A percentile compares a stretch with the other conserved stretches of the same genome.
These are phyloP conservation scores for Colossoma macropomum DNA, from an alignment of 2,113 vertebrate genomes.

Conservation along the genomic window DNA sequence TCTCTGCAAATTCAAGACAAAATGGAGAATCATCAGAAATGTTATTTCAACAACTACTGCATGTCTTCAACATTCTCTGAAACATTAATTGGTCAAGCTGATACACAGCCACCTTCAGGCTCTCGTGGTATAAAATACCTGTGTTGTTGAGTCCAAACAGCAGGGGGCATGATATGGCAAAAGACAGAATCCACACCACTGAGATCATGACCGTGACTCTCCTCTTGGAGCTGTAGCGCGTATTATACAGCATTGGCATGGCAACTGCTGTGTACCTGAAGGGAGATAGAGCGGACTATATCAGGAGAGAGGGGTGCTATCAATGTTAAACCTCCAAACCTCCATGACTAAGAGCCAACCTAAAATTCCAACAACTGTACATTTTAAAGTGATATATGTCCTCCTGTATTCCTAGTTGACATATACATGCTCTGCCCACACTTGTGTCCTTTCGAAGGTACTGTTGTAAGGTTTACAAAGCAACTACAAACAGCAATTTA, in stretches of 20 bases:
- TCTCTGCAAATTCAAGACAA: slow-evolving; percentile 70
- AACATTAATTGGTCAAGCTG: neutral
- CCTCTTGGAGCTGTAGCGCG: slow-evolving; percentile 95
- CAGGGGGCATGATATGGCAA: slow-evolving; percentile 95
- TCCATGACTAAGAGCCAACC: too few species aligned
- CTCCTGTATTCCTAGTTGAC: too few species aligned
- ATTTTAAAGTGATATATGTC: too few species aligned
- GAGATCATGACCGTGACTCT: slow-evolving; percentile 96
- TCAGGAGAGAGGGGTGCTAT: neutral
- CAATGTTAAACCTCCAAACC: neutral
- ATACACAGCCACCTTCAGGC: neutral
- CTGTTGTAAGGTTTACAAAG: too few species aligned
- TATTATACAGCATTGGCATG: slow-evolving; percentile 99
- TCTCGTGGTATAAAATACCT: slow-evolving; percentile 74
- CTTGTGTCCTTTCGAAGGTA: too few species aligned
- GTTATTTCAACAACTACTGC: neutral
- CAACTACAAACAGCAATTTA: too few species aligned
- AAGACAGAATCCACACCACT: slow-evolving; percentile 96
- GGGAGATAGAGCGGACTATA: neutral
- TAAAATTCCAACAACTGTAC: too few species aligned
- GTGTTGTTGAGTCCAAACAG: slow-evolving; percentile 96
- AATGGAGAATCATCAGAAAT: slow-evolving; percentile 8
- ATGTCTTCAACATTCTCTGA: neutral
- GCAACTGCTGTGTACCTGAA: slow-evolving; percentile 96
- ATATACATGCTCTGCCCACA: too few species aligned